phyloP scores from a whole-genome alignment of 2,888 invertebrate species.

The Trachelus stipa region DNA sequence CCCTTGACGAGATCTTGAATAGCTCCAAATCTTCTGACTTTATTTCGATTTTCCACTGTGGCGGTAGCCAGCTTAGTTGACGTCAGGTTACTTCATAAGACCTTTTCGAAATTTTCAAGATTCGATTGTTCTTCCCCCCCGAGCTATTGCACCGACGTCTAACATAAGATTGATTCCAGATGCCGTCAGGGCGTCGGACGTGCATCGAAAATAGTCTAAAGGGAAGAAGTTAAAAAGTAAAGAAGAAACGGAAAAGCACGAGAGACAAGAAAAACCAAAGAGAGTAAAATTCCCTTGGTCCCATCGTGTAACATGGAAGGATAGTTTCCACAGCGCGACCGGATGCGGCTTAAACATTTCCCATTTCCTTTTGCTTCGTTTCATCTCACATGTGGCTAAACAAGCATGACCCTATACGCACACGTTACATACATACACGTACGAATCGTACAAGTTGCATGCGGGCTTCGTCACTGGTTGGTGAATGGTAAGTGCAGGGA shows the following conservation, averaged over 20 bases:
- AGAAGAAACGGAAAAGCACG: background rate
- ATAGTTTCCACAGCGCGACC: background rate
- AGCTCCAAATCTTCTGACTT: too few relatives aligned
- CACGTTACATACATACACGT: background rate
- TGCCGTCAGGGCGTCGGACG: background rate
- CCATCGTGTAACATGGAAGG: background rate
- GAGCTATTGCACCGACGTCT: background rate
- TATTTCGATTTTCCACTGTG: too few relatives aligned
- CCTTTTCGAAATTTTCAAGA: background rate
- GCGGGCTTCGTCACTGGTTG: background rate
- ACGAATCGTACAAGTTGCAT: background rate
- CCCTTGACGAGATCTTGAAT: too few relatives aligned
- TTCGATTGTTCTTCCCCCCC: background rate
- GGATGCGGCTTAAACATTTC: slow-evolving; percentile 1
- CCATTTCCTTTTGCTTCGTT: slow-evolving; percentile 4
- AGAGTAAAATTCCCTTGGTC: background rate
- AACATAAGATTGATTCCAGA: background rate
- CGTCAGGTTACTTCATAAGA: too few relatives aligned
- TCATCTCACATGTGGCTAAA: slow-evolving; percentile 4
- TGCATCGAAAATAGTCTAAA: background rate
- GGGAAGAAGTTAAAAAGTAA: background rate
- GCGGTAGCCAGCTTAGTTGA: too few relatives aligned
- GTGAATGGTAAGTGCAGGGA: background rate
- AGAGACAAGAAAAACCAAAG: background rate
- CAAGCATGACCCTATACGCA: background rate